Base-by-base conservation (phyloP, 2,113 vertebrate genomes). In the Corydoras maculifer region DNA sequence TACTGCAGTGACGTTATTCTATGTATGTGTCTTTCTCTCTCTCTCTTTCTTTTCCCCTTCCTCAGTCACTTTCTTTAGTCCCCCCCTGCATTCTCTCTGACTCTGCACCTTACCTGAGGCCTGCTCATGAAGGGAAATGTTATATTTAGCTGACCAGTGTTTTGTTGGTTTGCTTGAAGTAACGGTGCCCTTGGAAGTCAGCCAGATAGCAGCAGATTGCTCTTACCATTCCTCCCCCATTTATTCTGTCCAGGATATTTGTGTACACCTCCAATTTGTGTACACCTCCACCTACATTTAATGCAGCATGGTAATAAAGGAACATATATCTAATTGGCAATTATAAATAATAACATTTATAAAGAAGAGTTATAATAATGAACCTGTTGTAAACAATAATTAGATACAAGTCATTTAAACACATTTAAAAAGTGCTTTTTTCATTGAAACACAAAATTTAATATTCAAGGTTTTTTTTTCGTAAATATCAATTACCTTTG, bases 71-170 rank as follows among this genome's bases (percentile, higher is more conserved):
- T 48, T 18, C 15, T 66, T 62, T 55, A 13, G 32, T 15, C 31
- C 25, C 48, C 18, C 31, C 64, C n/a, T 12, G 13, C n/a, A 63
- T 58, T 58, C 6, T 63, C 14, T 50, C n/a, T 58, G 12, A 5
- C 72, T 68, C 59, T 14, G 35, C 50, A 18, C 58, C 29, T 70
- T 77, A 75, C 79, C 74, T 70, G 69, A 77, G 74, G 75, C 76
- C 75, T 59, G 73, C 3, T 55, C 75, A 78, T 35, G 51, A 77
- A 82, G 78, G 79, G 79, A 86, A 85, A 82, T 81, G 73, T 82
- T 88, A 82, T 85, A 83, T 89, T 88, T 86, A 87, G 86, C 87
- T 83, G 83, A 81, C 81, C 83, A 83, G 83, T 83, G 77, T 85
- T 87, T 85, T 84, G 83, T 87, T 86, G 86, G 84, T 86, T 86